Conservation (phyloP, 2,888 invertebrate genomes). For the Marronus borbonicus region DNA sequence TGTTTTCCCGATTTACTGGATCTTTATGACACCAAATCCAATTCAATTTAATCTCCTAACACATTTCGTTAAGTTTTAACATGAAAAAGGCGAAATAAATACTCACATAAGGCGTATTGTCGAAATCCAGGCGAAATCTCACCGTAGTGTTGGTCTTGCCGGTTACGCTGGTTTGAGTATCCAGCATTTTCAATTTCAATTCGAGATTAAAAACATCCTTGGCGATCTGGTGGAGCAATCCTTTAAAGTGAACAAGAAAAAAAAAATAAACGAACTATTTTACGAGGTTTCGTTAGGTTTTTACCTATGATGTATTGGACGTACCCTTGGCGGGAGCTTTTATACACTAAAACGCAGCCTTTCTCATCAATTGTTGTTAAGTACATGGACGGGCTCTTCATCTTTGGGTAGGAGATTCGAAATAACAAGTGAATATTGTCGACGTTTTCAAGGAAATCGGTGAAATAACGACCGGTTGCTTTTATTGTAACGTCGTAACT, state of each 20-base stretch:
- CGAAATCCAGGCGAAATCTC: constrained; percentile 86
- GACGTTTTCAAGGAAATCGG: constrained; percentile 92
- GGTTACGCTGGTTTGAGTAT: constrained; percentile 73
- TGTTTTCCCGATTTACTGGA: too few species aligned
- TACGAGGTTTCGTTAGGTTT: background rate
- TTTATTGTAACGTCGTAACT: constrained; percentile 89
- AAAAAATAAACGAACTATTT: constrained; percentile 6
- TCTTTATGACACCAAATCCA: too few species aligned
- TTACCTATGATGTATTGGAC: constrained; percentile 89
- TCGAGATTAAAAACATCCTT: constrained; percentile 84
- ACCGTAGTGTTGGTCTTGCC: constrained; percentile 73
- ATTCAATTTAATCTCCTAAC: too few species aligned
- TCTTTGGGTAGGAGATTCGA: constrained; percentile 93
- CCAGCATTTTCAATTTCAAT: constrained; percentile 81
- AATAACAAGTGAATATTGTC: constrained; percentile 95
- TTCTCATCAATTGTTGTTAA: constrained; percentile 86
- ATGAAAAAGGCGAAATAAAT: background rate
- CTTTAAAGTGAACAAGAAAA: constrained; percentile 68
- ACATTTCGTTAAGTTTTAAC: background rate
- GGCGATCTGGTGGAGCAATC: constrained; percentile 91
- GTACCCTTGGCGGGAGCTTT: constrained; percentile 86
- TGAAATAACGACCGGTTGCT: constrained; percentile 90
- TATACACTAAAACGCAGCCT: constrained; percentile 89
- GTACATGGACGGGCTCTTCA: constrained; percentile 96
- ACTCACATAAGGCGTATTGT: constrained; percentile 86